Evolutionary conservation across 1,140 invertebrate species (phyloP), one percentile per base, ranked within the genome.

Genomic region (Anoplolepis gracilipes): DNA sequence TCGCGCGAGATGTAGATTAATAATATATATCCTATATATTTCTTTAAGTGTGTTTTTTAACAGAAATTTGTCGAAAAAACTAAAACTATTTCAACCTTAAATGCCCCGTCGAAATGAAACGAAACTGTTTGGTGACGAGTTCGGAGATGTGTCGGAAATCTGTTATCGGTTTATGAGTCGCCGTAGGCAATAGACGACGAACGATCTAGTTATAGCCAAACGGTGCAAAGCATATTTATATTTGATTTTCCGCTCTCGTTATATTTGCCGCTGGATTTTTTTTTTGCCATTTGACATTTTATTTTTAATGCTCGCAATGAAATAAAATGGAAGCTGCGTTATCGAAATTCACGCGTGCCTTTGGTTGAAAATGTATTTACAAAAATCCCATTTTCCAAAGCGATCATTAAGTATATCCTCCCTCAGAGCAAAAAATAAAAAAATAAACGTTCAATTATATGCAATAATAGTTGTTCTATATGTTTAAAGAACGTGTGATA

Each of bases 161-260:
- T 81, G 25, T 67, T 57, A 55, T 55, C 42, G 33, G 25, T 57
- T 39, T 39, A 77, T 65, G 39, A 65, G n/a, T 28, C 30, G 22
- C 64, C 22, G 25, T 70, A 42, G 64, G 77, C 77, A 16, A 19
- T 49, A 49, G 16, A 70, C 42, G 42, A 67, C 33, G 59, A 57
- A 42, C 49, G 57, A 79, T 42, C 46, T 13, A 49, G 33, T 70
- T 70, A 57, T 33, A 70, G 5, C 62, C 25, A 28, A 64, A 39
- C 55, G 39, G 39, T 39, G 10, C 16, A 57, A 57, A 42, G 49
- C 33, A 70, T 55, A 57, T 81, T 81, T 70, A 81, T 55, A 55
- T 81, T 81, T 70, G 49, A 70, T 57, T 81, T 57, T 75, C 70
- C 22, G 19, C 16, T 81, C 33, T 53, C 19, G 77, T 55, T 36